Conservation (phyloP, 2,113 vertebrate species). For the Morone saxatilis region DNA sequence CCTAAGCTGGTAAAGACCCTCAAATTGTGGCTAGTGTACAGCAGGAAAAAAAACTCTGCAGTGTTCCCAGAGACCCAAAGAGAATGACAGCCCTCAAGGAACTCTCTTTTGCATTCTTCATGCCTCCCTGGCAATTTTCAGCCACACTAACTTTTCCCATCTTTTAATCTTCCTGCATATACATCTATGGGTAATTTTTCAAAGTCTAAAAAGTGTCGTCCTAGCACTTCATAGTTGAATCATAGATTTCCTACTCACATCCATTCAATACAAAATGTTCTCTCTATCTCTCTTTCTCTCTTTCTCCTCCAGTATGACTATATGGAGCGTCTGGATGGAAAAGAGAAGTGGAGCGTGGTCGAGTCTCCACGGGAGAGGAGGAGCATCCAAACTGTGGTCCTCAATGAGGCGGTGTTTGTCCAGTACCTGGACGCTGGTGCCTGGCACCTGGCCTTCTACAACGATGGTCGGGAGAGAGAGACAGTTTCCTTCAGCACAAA, state of each 20-base stretch:
- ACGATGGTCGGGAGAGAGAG: conserved; percentile 96
- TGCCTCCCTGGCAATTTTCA: conserved; percentile 21
- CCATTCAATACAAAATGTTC: conserved; percentile 8
- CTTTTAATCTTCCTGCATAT: conserved; percentile 38
- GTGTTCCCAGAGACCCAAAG: conserved; percentile 7
- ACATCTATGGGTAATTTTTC: conserved; percentile 46
- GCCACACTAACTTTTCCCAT: conserved; percentile 16
- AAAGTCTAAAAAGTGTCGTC: conserved; percentile 19
- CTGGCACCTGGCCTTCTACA: conserved; percentile 99
- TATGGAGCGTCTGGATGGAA: conserved; percentile 98
- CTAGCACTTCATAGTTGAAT: conserved; percentile 25
- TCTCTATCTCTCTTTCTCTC: not conserved
- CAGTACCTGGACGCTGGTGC: conserved; percentile 95
- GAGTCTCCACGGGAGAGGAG: conserved; percentile 94
- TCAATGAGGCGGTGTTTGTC: conserved; percentile 97
- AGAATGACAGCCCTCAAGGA: conserved; percentile 23
- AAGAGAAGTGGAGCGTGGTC: conserved; percentile 99
- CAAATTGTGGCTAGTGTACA: conserved; percentile 5
- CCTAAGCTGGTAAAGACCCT: conserved; percentile 27
- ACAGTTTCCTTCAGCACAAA: conserved; percentile 95
- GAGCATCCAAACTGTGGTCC: conserved; percentile 97
- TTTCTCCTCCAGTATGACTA: conserved; percentile 91
- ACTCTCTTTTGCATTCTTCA: conserved; percentile 32
- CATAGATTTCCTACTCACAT: conserved; percentile 10
- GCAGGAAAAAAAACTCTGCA: not conserved